These are phyloP conservation scores for Drosophila formosana DNA, from an alignment of 2,888 invertebrate genomes.

Conservation along the genomic window DNA sequence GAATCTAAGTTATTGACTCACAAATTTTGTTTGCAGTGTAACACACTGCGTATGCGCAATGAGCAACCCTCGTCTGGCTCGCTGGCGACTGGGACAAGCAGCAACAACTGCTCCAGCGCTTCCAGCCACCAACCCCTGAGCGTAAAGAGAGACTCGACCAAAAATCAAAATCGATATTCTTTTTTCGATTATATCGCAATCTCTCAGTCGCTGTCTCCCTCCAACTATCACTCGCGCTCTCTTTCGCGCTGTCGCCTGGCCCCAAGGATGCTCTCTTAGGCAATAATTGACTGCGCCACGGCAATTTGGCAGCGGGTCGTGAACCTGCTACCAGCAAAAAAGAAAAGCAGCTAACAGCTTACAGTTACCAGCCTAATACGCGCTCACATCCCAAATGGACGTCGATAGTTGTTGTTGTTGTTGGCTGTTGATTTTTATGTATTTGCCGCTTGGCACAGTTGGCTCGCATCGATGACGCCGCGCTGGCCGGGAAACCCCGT, in stretches of 20 bases:
- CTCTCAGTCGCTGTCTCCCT: neutral
- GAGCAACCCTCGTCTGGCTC: conserved; percentile 24
- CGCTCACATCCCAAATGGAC: conserved; percentile 61
- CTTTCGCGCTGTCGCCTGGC: conserved; percentile 1
- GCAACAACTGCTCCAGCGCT: conserved; percentile 62
- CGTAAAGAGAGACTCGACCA: conserved; percentile 21
- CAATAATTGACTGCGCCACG: conserved; percentile 56
- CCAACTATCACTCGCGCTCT: neutral
- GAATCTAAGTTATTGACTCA: too few species aligned
- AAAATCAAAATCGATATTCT: conserved; percentile 66
- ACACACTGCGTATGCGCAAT: conserved; percentile 66
- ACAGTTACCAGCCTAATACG: conserved; percentile 46
- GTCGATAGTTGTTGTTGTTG: conserved; percentile 24
- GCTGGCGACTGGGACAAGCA: conserved; percentile 27
- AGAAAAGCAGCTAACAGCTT: conserved; percentile 26
- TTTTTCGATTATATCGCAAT: conserved; percentile 18
- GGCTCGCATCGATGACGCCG: conserved; percentile 56
- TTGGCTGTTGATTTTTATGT: conserved; percentile 72
- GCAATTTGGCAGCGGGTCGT: conserved; percentile 68
- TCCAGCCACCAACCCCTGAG: conserved; percentile 52
- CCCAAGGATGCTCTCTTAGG: conserved; percentile 36
- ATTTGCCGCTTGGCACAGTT: conserved; percentile 70
- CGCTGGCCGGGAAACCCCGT: conserved; percentile 64
- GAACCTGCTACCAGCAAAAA: conserved; percentile 52
- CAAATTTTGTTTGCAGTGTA: conserved; percentile 51